Evolutionary conservation across 2,888 invertebrate genomes (phyloP).

Genomic region (Pycnomerus fuliginosus): DNA sequence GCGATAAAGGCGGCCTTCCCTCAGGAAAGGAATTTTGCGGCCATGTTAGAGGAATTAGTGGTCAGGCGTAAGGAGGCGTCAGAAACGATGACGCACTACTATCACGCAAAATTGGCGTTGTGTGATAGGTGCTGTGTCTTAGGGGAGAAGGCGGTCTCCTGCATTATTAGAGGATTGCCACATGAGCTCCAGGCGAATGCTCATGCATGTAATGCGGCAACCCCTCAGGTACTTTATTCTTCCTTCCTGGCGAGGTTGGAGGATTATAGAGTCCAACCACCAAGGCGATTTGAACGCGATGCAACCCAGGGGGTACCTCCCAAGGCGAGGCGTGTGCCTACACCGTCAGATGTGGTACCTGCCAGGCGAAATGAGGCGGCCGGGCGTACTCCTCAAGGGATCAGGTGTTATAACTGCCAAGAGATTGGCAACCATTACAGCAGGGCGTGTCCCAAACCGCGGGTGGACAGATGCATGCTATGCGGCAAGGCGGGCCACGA

Average conservation of each 20-base stretch:
- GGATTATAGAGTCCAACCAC: background rate
- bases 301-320: background rate
- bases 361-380: no score
- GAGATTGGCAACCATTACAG: constrained; percentile 7
- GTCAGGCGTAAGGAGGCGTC: background rate
- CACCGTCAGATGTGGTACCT: no score
- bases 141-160: constrained; percentile 5
- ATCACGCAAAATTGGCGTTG: constrained; percentile 30
- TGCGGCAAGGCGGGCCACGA: constrained; percentile 8
- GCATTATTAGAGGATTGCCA: constrained; percentile 13
- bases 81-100: constrained; percentile 36
- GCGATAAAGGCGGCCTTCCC: constrained; percentile 19
- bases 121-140: constrained; percentile 2
- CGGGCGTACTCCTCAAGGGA: no score
- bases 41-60: background rate
- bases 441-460: constrained; percentile 8
- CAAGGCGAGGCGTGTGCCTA: background rate
- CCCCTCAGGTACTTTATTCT: constrained; percentile 12
- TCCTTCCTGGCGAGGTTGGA: constrained; percentile 8
- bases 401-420: constrained; percentile 14
- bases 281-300: background rate
- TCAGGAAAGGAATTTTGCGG: constrained; percentile 12
- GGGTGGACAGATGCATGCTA: constrained; percentile 4
- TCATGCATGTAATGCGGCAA: background rate
- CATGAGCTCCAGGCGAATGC: constrained; percentile 6